Base-by-base conservation (phyloP, 2,113 vertebrate species). In the Halcyon senegalensis region DNA sequence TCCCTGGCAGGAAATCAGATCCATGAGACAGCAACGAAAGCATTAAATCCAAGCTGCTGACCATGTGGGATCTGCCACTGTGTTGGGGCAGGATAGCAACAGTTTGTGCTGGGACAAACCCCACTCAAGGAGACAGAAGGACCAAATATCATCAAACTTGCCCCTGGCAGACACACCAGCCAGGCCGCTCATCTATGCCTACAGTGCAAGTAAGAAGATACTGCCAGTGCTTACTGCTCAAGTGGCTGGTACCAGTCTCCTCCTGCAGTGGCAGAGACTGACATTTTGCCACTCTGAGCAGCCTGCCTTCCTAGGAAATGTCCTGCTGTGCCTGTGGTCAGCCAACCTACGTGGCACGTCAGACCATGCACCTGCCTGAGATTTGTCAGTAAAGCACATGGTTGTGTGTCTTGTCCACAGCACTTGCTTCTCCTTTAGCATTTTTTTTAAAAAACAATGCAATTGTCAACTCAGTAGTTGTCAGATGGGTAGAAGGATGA, bases 21-120 rank as follows among this genome's bases (percentile, higher is more conserved):
- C 9, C 56, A 64, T 0, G 0, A 0, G 1, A 48, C 39, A 93
- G 39, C 74, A 79, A 37, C 41, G 35, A 50, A 74, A 89, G 50
- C 53, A 72, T 9, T 43, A 43, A 59, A 77, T 12, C 37, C 2
- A 3, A 46, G 31, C 33, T 0, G 4, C 55, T 90, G 63, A 46
- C 21, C 17, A 1, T 1, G 20, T 2, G 2, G 64, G 56, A 81
- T 35, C 60, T 75, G 56, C 53, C 56, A 23, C 44, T 28, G 12
- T 30, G 16, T 18, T 44, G 53, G 48, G 37, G 17, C 27, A 43
- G 33, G 12, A 84, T 24, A 69, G 39, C 53, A 76, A 37, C 11
- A 73, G 37, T 3, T 30, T n/a, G 10, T 77, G 39, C 31, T 23
- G 27, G 53, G 62, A 79, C 41, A 80, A 73, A 62, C 24, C 27